phyloP scores from a whole-genome alignment of 2,888 invertebrate genomes.

The Diaperis boleti region DNA sequence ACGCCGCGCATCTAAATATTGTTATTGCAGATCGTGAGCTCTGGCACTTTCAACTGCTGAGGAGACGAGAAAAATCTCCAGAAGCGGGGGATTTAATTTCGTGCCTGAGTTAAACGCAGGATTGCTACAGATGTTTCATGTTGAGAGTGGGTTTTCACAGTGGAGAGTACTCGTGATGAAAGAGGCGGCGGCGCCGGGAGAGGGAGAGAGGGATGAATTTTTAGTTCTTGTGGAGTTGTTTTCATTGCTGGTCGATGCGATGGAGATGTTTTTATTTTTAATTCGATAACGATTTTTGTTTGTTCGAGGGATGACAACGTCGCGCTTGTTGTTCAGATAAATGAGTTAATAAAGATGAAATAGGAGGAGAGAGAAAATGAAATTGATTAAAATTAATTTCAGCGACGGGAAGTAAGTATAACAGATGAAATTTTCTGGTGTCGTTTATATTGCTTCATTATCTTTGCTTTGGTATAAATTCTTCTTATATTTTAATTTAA shows the following conservation, averaged over 20 bases:
- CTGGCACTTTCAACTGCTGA: neutral
- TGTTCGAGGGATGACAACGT: neutral
- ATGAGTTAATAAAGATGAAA: constrained; percentile 10
- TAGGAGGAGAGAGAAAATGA: neutral
- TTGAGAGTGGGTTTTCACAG: neutral
- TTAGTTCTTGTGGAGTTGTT: neutral
- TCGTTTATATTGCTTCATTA: neutral
- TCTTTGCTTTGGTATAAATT: too few relatives aligned
- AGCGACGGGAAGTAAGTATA: neutral
- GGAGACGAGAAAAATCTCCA: neutral
- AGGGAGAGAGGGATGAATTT: neutral
- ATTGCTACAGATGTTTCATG: neutral
- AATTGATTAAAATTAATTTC: constrained; percentile 12
- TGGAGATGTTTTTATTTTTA: neutral
- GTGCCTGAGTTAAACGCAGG: neutral
- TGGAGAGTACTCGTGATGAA: neutral
- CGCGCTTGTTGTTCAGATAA: neutral
- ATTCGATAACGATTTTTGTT: neutral
- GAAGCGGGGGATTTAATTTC: neutral
- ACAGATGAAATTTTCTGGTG: neutral
- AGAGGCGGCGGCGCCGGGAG: too few relatives aligned
- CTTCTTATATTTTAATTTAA: too few relatives aligned
- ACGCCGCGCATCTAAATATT: neutral
- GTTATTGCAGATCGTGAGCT: neutral
- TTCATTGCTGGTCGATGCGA: neutral